Evolutionary conservation across 2,888 invertebrate genomes (phyloP).

Genomic region (Platycheirus albimanus): DNA sequence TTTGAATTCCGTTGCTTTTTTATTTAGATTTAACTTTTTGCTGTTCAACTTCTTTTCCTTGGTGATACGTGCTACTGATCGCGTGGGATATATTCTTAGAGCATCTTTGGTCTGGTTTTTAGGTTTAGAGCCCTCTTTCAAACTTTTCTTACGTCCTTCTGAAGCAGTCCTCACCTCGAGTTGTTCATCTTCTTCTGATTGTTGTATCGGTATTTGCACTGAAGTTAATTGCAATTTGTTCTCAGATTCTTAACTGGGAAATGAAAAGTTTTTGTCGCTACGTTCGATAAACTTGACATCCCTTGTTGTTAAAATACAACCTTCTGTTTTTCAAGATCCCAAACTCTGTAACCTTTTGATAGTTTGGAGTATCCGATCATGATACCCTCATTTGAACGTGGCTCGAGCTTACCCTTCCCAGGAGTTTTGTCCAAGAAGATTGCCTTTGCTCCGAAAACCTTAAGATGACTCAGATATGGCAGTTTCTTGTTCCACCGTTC

Average conservation of each 20-base stretch:
- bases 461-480: conserved; percentile 27
- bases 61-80: no score
- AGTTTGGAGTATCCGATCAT: conserved; percentile 27
- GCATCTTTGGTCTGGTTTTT: not conserved
- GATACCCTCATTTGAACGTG: conserved; percentile 22
- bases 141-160: no score
- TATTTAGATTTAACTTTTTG: no score
- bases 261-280: not conserved
- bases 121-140: no score
- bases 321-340: conserved; percentile 28
- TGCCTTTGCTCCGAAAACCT: conserved; percentile 22
- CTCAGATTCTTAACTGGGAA: not conserved
- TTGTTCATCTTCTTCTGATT: no score
- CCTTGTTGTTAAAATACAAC: conserved; percentile 21
- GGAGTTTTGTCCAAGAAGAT: not conserved
- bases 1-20: no score
- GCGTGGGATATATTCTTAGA: conserved; percentile 12
- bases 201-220: no score
- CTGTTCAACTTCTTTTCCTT: no score
- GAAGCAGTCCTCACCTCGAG: no score
- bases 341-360: conserved; percentile 42
- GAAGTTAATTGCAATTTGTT: not conserved
- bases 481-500: conserved; percentile 61
- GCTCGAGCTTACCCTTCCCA: conserved; percentile 17
- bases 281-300: conserved; percentile 30